phyloP scores from a whole-genome alignment of 2,888 invertebrate genomes.

The Mechanitis mazaeus region DNA sequence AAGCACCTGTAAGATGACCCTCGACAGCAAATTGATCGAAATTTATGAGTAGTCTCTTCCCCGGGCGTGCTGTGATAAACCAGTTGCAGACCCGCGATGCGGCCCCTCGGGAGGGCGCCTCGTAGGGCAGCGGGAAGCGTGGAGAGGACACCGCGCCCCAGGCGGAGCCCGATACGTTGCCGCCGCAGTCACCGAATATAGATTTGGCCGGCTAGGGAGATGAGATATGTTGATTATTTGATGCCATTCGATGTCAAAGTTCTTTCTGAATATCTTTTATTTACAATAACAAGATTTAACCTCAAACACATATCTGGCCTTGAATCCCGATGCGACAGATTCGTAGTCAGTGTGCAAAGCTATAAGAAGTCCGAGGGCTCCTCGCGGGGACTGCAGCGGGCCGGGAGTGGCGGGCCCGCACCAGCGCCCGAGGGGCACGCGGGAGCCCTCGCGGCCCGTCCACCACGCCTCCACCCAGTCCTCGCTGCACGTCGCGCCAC shows the following conservation, averaged over 20 bases:
- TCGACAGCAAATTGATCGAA: slow-evolving; percentile 95
- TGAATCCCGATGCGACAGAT: slow-evolving; percentile 95
- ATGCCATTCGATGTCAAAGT: too few relatives aligned
- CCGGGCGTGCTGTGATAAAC: slow-evolving; percentile 92
- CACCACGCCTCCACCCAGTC: slow-evolving; percentile 97
- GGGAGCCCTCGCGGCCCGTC: slow-evolving; percentile 87
- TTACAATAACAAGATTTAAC: slow-evolving; percentile 34
- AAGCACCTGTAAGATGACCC: slow-evolving; percentile 89
- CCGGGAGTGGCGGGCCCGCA: slow-evolving; percentile 95
- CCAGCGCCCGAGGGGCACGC: slow-evolving; percentile 92
- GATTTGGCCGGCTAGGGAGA: slow-evolving; percentile 81
- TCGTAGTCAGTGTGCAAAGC: slow-evolving; percentile 91
- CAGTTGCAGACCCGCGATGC: slow-evolving; percentile 96
- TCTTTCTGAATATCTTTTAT: too few relatives aligned
- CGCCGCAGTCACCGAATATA: slow-evolving; percentile 94
- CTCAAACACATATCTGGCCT: slow-evolving; percentile 96
- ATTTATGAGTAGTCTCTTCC: slow-evolving; percentile 91
- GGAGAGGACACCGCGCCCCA: slow-evolving; percentile 92
- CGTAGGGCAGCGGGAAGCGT: slow-evolving; percentile 93
- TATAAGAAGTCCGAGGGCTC: slow-evolving; percentile 91
- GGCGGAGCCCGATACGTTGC: slow-evolving; percentile 90
- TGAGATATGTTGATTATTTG: too few relatives aligned
- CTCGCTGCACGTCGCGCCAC: slow-evolving; percentile 87
- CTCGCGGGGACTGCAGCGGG: slow-evolving; percentile 94
- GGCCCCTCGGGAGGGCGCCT: slow-evolving; percentile 85